A percentile compares a stretch with the other conserved stretches of the same genome.
These are phyloP conservation scores for Dipodomys spectabilis DNA, from an alignment of 2,113 vertebrate genomes.

Conservation along the genomic window DNA sequence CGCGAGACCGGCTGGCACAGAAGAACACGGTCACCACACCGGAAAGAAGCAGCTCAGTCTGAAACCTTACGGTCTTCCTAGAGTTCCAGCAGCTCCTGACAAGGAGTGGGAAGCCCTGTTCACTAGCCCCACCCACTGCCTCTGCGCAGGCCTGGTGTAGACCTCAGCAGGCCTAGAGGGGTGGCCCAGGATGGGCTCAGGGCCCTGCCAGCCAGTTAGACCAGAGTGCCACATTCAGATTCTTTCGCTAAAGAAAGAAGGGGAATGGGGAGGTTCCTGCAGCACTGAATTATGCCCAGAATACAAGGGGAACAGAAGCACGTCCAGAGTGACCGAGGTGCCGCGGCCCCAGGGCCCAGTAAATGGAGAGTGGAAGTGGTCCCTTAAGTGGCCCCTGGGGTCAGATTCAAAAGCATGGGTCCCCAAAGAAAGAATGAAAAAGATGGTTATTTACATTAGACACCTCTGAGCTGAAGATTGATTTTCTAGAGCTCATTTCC, in stretches of 20 bases:
- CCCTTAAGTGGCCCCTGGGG: neutral
- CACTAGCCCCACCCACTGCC: too few relatives aligned
- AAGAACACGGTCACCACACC: neutral
- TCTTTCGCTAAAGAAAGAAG: neutral
- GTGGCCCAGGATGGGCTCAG: rapidly evolving
- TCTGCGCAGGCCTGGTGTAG: too few relatives aligned
- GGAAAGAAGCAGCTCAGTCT: rapidly evolving
- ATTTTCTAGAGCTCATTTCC: neutral
- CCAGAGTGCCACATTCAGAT: neutral
- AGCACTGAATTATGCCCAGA: rapidly evolving
- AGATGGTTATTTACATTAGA: rapidly evolving
- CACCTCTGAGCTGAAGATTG: rapidly evolving
- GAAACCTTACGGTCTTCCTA: neutral
- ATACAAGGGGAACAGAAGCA: too few relatives aligned
- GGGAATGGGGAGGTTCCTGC: rapidly evolving
- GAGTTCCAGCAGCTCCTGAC: rapidly evolving
- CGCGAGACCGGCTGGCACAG: neutral
- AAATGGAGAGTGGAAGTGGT: neutral
- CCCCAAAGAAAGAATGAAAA: too few relatives aligned
- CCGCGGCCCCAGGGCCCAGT: rapidly evolving
- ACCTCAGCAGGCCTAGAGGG: too few relatives aligned
- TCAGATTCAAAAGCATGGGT: neutral
- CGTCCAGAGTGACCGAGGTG: too few relatives aligned
- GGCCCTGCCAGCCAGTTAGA: neutral
- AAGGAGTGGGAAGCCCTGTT: rapidly evolving